Evolutionary conservation across 2,888 invertebrate species (phyloP).

Genomic region (Formica aserva): DNA sequence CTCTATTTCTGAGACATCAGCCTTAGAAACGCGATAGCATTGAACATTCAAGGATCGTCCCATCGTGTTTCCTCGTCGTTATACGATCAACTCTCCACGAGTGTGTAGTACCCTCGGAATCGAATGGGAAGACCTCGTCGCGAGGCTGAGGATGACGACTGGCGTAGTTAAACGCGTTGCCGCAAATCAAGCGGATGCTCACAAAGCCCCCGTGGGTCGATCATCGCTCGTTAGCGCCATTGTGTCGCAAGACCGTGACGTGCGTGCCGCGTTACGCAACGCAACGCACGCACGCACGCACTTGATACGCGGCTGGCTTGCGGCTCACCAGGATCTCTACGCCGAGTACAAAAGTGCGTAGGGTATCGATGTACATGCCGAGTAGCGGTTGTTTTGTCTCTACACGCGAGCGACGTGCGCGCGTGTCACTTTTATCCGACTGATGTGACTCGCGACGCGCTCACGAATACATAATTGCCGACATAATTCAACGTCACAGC

Average conservation of each 20-base stretch:
- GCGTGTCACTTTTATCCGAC: constrained; percentile 7
- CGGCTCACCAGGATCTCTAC: constrained; percentile 62
- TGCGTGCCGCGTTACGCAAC: constrained; percentile 68
- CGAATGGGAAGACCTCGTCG: constrained; percentile 25
- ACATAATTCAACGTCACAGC: constrained; percentile 38
- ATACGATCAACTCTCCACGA: constrained; percentile 5
- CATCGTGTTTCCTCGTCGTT: constrained; percentile 32
- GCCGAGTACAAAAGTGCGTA: constrained; percentile 57
- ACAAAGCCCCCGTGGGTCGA: constrained; percentile 61
- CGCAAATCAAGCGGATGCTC: constrained; percentile 57
- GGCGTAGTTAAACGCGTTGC: constrained; percentile 59
- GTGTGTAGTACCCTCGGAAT: constrained; percentile 27
- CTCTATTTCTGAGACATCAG: constrained; percentile 15
- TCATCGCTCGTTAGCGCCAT: constrained; percentile 72
- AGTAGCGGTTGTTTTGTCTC: constrained; percentile 51
- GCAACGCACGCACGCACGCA: constrained; percentile 49
- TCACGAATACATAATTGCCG: constrained; percentile 39
- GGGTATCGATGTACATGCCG: constrained; percentile 57
- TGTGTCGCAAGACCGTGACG: constrained; percentile 55
- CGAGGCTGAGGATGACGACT: constrained; percentile 21
- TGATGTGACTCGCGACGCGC: constrained; percentile 26
- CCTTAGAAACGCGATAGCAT: neutral
- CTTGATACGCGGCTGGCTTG: constrained; percentile 65
- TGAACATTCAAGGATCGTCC: constrained; percentile 38
- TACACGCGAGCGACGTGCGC: neutral